phyloP scores from a whole-genome alignment of 2,888 invertebrate species.

The Gari tellinella region DNA sequence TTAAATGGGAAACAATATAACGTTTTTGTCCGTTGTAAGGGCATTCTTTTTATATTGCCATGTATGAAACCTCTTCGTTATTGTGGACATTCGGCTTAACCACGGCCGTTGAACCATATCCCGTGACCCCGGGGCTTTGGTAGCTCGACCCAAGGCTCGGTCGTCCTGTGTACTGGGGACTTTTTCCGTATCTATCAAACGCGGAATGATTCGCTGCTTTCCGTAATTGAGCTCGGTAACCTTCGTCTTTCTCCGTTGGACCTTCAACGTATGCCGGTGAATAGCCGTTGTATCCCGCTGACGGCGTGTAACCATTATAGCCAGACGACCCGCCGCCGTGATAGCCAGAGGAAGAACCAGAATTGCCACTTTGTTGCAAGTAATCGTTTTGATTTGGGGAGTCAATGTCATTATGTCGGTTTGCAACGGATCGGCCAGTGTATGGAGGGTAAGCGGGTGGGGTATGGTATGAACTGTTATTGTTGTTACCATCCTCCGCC shows the following conservation, averaged over 20 bases:
- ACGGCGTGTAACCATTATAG: too few relatives aligned
- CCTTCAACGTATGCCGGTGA: background rate
- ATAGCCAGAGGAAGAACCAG: too few relatives aligned
- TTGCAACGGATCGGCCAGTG: too few relatives aligned
- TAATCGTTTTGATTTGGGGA: too few relatives aligned
- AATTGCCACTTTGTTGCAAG: too few relatives aligned
- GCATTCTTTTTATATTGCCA: slow-evolving; percentile 48
- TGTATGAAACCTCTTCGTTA: slow-evolving; percentile 55
- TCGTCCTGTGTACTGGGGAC: slow-evolving; percentile 53
- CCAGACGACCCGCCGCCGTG: too few relatives aligned
- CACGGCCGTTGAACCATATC: slow-evolving; percentile 58
- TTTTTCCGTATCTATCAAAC: slow-evolving; percentile 63
- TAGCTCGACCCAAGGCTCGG: slow-evolving; percentile 27
- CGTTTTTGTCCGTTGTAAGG: too few relatives aligned
- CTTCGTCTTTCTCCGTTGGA: slow-evolving; percentile 57
- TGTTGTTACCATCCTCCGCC: background rate
- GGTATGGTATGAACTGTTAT: slow-evolving; percentile 11
- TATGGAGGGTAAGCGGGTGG: background rate
- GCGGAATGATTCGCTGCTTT: slow-evolving; percentile 67
- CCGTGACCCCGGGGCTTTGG: slow-evolving; percentile 20
- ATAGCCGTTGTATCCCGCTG: too few relatives aligned
- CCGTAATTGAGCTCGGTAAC: slow-evolving; percentile 66
- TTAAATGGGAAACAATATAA: too few relatives aligned
- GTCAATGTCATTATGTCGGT: too few relatives aligned
- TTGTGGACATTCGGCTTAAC: slow-evolving; percentile 68